A percentile compares a stretch with the other conserved stretches of the same genome.
Conservation (phyloP, 2,888 invertebrate species). For the Eupithecia centaureata region DNA sequence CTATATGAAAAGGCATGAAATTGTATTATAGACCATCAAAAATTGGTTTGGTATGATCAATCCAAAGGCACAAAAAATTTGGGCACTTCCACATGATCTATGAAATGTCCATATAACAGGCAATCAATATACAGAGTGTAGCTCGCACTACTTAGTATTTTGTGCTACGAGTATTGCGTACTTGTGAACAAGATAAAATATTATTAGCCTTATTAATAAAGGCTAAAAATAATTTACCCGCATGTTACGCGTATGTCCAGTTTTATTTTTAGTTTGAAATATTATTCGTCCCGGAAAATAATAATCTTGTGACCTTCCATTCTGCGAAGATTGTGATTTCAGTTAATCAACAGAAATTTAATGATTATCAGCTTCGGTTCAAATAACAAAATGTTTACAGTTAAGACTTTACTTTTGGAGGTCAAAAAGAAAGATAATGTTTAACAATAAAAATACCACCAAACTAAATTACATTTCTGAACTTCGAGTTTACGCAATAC, state of each 20-base stretch:
- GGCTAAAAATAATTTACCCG: slow-evolving; percentile 26
- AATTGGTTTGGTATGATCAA: slow-evolving; percentile 41
- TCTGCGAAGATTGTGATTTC: background rate
- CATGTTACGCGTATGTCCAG: slow-evolving; percentile 17
- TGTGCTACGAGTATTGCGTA: slow-evolving; percentile 18
- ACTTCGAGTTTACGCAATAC: background rate
- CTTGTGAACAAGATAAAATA: slow-evolving; percentile 18
- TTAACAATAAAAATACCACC: too few relatives aligned
- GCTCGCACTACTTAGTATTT: too few relatives aligned
- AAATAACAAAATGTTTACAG: background rate
- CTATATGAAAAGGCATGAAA: slow-evolving; percentile 11
- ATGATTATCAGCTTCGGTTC: background rate
- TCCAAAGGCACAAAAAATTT: slow-evolving; percentile 37
- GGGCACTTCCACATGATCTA: slow-evolving; percentile 38
- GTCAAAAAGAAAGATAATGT: background rate
- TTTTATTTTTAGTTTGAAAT: slow-evolving; percentile 18
- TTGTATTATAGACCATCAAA: slow-evolving; percentile 33
- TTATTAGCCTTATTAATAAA: slow-evolving; percentile 20
- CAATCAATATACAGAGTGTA: slow-evolving; percentile 23
- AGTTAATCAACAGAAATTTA: background rate
- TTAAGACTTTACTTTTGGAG: background rate
- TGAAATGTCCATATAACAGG: slow-evolving; percentile 36
- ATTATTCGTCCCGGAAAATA: slow-evolving; percentile 15
- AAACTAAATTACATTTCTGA: background rate
- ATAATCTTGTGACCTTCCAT: background rate